Evolutionary conservation across 1,140 invertebrate genomes (phyloP).

Genomic region (Zaprionus nigranus): DNA sequence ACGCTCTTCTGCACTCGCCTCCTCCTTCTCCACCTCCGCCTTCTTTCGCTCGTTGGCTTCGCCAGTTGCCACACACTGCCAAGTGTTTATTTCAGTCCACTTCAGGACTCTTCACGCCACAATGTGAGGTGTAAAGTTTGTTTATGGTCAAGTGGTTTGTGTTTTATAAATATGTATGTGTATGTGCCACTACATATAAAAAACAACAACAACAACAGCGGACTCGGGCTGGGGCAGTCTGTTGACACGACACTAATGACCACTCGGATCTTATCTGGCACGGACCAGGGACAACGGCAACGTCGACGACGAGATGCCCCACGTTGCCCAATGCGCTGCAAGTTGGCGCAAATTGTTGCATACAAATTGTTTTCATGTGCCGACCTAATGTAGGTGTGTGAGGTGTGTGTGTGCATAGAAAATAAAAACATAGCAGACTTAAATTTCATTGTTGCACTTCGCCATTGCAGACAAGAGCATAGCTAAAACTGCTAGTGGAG

Average conservation of each 20-base stretch:
- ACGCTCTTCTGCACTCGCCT: not conserved
- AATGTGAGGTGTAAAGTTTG: slow-evolving; percentile 80
- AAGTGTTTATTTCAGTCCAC: slow-evolving; percentile 80
- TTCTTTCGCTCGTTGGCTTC: not conserved
- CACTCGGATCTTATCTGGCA: slow-evolving; percentile 73
- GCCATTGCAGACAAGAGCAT: not conserved
- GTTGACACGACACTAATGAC: slow-evolving; percentile 79
- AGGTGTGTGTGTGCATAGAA: slow-evolving; percentile 9
- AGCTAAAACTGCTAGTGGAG: not conserved
- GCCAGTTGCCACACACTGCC: slow-evolving; percentile 49
- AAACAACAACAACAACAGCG: slow-evolving; percentile 5
- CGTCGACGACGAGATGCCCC: not conserved
- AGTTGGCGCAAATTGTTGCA: slow-evolving; percentile 47
- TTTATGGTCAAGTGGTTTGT: slow-evolving; percentile 77
- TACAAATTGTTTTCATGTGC: slow-evolving; percentile 31
- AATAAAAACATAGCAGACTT: slow-evolving; percentile 6
- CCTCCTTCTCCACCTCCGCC: not conserved
- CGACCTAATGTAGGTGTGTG: too few species aligned
- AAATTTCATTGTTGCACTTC: slow-evolving; percentile 14
- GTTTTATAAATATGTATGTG: slow-evolving; percentile 26
- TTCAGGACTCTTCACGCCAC: slow-evolving; percentile 61
- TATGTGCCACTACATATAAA: slow-evolving; percentile 15
- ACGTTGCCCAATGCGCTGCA: slow-evolving; percentile 28
- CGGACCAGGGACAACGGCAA: not conserved
- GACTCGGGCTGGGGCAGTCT: slow-evolving; percentile 17